Percentiles rank a stretch among this genome's conserved stretches.
Conservation (phyloP, 1,140 invertebrate genomes). For the Aphelenchoides besseyi region DNA sequence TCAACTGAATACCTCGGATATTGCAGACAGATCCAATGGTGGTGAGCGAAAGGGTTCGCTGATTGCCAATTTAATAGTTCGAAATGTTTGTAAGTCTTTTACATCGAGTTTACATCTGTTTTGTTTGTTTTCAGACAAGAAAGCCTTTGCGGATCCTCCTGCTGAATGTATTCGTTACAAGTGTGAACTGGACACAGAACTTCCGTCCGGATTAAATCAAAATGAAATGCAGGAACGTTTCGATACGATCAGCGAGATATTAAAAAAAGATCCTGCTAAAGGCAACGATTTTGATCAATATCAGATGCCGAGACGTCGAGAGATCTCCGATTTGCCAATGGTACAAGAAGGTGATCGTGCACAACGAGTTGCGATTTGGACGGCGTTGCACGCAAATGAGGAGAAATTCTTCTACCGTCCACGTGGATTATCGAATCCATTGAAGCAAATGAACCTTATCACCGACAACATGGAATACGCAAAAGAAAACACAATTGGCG, state of each 20-base stretch:
- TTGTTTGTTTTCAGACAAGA: neutral
- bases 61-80: too few relatives aligned
- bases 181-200: neutral
- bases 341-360: neutral
- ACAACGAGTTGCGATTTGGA: slow-evolving; percentile 1
- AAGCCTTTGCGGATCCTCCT: neutral
- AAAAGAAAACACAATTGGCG: neutral
- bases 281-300: neutral
- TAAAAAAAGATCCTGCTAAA: neutral
- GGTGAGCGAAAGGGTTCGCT: too few relatives aligned
- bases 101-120: too few relatives aligned
- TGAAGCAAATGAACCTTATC: neutral
- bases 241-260: neutral
- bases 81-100: too few relatives aligned
- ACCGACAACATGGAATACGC: neutral
- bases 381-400: neutral
- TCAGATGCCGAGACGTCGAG: neutral
- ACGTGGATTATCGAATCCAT: neutral
- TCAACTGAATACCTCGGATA: too few relatives aligned
- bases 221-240: slow-evolving; percentile 3
- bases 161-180: neutral
- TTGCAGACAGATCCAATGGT: too few relatives aligned
- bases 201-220: neutral
- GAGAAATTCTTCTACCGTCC: neutral
- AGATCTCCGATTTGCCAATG: neutral